Evolutionary conservation across 2,888 invertebrate species (phyloP).

Genomic region (Apodemia duryi): DNA sequence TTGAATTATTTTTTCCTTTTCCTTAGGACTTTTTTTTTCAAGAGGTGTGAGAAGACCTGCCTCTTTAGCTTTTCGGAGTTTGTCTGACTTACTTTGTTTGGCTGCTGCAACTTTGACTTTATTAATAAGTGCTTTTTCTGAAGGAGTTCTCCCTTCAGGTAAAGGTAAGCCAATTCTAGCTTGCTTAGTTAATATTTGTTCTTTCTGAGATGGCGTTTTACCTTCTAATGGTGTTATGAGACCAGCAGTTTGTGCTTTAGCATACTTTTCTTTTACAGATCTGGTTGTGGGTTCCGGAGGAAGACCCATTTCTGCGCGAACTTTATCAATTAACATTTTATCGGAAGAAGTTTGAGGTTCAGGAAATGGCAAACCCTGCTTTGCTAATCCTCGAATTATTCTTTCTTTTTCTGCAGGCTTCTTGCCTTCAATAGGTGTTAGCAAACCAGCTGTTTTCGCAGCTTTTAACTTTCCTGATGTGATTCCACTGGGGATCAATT

Average conservation of each 20-base stretch:
- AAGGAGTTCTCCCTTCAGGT: slow-evolving; percentile 29
- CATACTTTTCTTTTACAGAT: slow-evolving; percentile 29
- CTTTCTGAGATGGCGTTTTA: slow-evolving; percentile 35
- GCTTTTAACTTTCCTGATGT: slow-evolving; percentile 25
- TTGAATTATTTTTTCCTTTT: slow-evolving; percentile 36
- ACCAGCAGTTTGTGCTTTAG: slow-evolving; percentile 35
- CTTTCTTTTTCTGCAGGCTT: slow-evolving; percentile 37
- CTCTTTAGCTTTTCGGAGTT: slow-evolving; percentile 31
- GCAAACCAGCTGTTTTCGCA: slow-evolving; percentile 24
- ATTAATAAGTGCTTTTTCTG: slow-evolving; percentile 26
- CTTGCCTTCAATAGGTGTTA: slow-evolving; percentile 26
- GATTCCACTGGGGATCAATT: background rate
- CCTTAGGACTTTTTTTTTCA: slow-evolving; percentile 32
- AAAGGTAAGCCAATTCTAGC: slow-evolving; percentile 27
- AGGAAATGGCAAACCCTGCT: slow-evolving; percentile 38
- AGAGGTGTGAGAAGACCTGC: slow-evolving; percentile 33
- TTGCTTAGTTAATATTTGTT: slow-evolving; percentile 28
- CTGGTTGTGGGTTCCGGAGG: slow-evolving; percentile 38
- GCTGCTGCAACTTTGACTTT: slow-evolving; percentile 26
- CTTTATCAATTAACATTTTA: slow-evolving; percentile 37
- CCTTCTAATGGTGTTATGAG: slow-evolving; percentile 35
- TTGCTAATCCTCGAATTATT: slow-evolving; percentile 33
- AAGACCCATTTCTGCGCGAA: slow-evolving; percentile 38
- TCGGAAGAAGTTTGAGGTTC: slow-evolving; percentile 42
- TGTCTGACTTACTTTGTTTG: slow-evolving; percentile 25